Evolutionary conservation across 1,140 invertebrate genomes (phyloP).

Genomic region (Wasmannia auropunctata): DNA sequence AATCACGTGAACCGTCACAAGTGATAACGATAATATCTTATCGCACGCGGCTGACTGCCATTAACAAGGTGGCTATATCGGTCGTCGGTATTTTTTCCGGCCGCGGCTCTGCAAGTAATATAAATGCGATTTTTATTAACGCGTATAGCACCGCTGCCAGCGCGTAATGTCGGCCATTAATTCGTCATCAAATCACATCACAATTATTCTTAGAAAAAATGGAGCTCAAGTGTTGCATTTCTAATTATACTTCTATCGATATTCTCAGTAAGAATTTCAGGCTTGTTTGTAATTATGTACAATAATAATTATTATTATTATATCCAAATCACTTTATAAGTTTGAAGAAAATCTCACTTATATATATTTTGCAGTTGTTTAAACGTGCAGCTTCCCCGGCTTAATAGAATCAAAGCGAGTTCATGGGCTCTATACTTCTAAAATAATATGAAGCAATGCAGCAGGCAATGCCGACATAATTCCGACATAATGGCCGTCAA

Average conservation of each 20-base stretch:
- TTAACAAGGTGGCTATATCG: background rate
- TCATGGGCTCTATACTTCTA: background rate
- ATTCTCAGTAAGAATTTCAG: background rate
- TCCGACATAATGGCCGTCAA: background rate
- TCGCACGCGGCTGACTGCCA: conserved; percentile 11
- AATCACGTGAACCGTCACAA: background rate
- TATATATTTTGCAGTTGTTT: background rate
- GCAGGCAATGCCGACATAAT: background rate
- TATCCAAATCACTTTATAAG: background rate
- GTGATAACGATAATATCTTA: conserved; percentile 52
- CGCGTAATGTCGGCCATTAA: background rate
- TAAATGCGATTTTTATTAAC: background rate
- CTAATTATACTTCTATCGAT: background rate
- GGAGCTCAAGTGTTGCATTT: background rate
- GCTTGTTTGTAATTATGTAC: background rate
- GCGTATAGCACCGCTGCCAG: no score
- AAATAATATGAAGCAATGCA: background rate
- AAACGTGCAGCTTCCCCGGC: background rate
- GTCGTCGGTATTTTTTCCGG: background rate
- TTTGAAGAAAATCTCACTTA: background rate
- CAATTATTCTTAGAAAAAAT: background rate
- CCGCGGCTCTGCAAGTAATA: background rate
- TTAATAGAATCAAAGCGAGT: background rate
- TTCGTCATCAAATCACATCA: background rate
- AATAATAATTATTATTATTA: background rate